Evolutionary conservation across 2,888 invertebrate species (phyloP), one percentile per base, ranked within the genome.

Genomic region (Chouioia cunea): DNA sequence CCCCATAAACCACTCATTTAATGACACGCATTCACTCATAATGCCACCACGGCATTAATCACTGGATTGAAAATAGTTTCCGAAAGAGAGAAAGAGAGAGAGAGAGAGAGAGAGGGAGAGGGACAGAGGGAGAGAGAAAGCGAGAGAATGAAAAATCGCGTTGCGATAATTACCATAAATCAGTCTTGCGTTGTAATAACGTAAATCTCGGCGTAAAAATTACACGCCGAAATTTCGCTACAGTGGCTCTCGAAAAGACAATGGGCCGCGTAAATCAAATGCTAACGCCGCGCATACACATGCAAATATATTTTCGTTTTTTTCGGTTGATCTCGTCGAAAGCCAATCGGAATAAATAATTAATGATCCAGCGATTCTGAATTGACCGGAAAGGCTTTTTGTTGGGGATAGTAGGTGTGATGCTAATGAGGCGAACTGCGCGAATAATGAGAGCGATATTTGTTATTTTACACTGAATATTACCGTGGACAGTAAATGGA

Each of bases 131-230:
- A n/a, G n/a, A n/a, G n/a, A n/a, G n/a, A n/a, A n/a, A n/a, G 36
- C 6, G 6, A 10, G 36, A 10, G 36, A 6, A 36, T 36, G 36
- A 36, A 36, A 36, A 36, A 36, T 36, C 22, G 44, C 63, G 44
- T 20, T 22, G 2, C 58, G 60, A 67, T 67, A 67, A 67, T 67
- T 67, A 67, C 36, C 67, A 60, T 67, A 67, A 67, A 67, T 67
- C 67, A 67, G 60, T 60, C 60, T 6, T 50, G 46, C 10, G 53
- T 23, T 60, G 60, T 60, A 60, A 67, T 47, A 60, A 44, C 53
- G 47, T 47, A 67, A 67, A 67, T 47, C 60, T 46, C 36, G 22
- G 15, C 53, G 36, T 59, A 67, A 67, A 67, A 67, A 67, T 60
- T 53, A 54, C 47, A n/a, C 58, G 65, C 12, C 48, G 22, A 50